These are phyloP conservation scores for Helostoma temminkii DNA, from an alignment of 2,797 vertebrate species.

Conservation along the genomic window DNA sequence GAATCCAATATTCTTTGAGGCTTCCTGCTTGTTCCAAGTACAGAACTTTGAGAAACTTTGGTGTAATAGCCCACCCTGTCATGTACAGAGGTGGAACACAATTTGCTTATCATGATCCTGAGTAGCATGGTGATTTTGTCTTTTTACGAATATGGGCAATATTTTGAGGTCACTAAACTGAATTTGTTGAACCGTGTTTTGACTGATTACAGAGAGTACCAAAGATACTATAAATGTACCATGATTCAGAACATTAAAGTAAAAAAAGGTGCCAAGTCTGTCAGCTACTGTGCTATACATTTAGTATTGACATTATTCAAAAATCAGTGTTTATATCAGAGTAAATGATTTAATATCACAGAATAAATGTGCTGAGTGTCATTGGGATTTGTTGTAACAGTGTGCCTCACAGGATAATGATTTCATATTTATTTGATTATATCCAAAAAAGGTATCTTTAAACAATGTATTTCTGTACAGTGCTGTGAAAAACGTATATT, in stretches of 20 bases:
- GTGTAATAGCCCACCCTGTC: slow-evolving; percentile 17
- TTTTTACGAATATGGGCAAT: slow-evolving; percentile 1
- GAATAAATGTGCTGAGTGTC: neutral
- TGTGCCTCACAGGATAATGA: neutral
- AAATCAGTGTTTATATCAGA: neutral
- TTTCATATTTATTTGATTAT: neutral
- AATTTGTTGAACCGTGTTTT: slow-evolving; percentile 19
- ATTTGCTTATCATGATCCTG: slow-evolving; percentile 27
- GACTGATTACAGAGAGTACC: slow-evolving; percentile 8
- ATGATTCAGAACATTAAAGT: slow-evolving; percentile 28
- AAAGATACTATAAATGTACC: slow-evolving; percentile 33
- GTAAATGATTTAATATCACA: neutral
- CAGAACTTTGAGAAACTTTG: slow-evolving; percentile 12
- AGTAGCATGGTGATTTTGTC: slow-evolving; percentile 11
- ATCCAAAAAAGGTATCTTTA: neutral
- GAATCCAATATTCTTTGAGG: slow-evolving; percentile 19
- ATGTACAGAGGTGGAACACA: slow-evolving; percentile 12
- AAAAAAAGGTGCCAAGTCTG: slow-evolving; percentile 11
- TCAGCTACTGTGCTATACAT: slow-evolving; percentile 23
- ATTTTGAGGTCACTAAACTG: neutral
- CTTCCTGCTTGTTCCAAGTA: slow-evolving; percentile 1
- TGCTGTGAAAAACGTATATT: no score
- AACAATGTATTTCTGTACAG: no score
- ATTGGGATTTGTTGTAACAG: neutral
- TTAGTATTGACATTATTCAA: no score